Evolutionary conservation across 1,140 invertebrate species (phyloP).

Genomic region (Lucilia cuprina): DNA sequence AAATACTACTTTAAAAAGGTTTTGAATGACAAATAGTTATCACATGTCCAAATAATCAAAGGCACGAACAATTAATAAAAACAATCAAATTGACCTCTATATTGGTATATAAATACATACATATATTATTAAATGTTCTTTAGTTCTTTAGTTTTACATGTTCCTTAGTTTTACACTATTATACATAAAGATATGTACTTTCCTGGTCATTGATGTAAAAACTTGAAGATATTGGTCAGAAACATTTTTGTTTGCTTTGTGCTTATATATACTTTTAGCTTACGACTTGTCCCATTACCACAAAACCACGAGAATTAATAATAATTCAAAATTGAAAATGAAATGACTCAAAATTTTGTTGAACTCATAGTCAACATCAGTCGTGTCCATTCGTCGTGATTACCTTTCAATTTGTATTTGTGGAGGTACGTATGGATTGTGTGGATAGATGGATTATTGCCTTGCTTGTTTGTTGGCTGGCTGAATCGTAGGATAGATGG

Average conservation of each 20-base stretch:
- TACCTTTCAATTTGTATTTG: slow-evolving; percentile 37
- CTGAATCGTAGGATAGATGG: not conserved
- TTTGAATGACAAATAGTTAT: no score
- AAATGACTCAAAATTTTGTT: slow-evolving; percentile 23
- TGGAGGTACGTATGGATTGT: not conserved
- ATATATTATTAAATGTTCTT: no score
- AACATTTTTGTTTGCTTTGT: not conserved
- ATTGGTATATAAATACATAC: no score
- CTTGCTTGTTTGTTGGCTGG: not conserved
- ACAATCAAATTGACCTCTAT: no score
- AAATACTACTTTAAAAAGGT: no score
- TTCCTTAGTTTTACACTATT: no score
- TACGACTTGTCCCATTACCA: not conserved
- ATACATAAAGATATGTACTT: no score
- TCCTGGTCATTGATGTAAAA: not conserved
- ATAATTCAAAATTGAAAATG: slow-evolving; percentile 22
- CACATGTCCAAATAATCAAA: no score
- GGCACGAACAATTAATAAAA: no score
- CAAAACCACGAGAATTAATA: slow-evolving; percentile 28
- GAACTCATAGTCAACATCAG: slow-evolving; percentile 14
- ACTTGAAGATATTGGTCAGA: not conserved
- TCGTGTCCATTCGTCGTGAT: slow-evolving; percentile 37
- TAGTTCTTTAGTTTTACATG: no score
- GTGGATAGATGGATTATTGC: not conserved
- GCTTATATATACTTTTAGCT: not conserved